Percentiles rank a stretch among this genome's conserved stretches.
Evolutionary conservation across 1,140 invertebrate genomes (phyloP).

Genomic region (Heliconius himera): DNA sequence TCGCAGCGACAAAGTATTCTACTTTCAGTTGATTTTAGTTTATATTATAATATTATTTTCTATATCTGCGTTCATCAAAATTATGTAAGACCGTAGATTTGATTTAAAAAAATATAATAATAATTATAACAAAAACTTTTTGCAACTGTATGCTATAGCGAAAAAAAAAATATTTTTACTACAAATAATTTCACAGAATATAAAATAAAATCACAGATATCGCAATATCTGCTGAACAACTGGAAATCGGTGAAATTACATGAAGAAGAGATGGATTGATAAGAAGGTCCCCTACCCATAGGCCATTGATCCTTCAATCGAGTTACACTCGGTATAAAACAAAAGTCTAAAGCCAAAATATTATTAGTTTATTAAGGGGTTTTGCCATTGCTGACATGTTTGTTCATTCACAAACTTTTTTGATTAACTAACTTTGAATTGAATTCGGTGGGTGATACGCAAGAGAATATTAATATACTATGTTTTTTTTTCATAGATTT

Average conservation of each 20-base stretch:
- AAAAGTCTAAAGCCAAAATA: background rate
- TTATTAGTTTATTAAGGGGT: background rate
- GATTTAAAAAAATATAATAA: background rate
- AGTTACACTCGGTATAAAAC: too few species aligned
- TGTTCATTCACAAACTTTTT: slow-evolving; percentile 38
- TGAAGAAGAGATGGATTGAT: too few species aligned
- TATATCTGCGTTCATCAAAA: background rate
- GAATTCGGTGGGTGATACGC: slow-evolving; percentile 20
- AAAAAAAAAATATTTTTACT: background rate
- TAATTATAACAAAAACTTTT: too few species aligned
- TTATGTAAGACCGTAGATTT: background rate
- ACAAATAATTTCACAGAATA: too few species aligned
- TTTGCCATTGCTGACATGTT: slow-evolving; percentile 18
- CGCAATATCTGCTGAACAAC: too few species aligned
- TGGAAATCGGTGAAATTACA: too few species aligned
- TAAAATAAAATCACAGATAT: too few species aligned
- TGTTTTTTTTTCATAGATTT: background rate
- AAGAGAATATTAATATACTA: slow-evolving; percentile 15
- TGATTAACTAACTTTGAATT: slow-evolving; percentile 35
- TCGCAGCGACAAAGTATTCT: background rate
- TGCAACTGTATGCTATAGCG: background rate
- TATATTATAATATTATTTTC: background rate
- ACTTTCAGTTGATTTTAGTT: background rate
- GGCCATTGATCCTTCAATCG: too few species aligned
- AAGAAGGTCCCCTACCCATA: too few species aligned